Conservation (phyloP, 2,113 vertebrate species). For the Pedionomus torquatus region DNA sequence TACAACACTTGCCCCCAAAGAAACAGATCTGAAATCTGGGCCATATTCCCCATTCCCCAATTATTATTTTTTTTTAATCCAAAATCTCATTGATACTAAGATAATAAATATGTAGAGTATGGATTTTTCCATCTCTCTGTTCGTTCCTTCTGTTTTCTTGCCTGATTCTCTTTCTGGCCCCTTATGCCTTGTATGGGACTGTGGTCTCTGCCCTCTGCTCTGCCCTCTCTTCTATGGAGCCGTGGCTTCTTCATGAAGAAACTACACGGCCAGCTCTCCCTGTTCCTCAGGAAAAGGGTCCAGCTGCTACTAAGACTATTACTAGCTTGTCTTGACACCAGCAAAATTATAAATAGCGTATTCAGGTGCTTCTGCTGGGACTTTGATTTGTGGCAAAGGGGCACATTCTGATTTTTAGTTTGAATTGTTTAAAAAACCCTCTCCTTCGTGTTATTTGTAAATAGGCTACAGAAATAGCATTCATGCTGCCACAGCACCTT, state of each 20-base stretch:
- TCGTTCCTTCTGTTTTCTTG: not conserved
- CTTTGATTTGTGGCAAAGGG: not conserved
- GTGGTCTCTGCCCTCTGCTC: not conserved
- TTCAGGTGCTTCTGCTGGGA: not conserved
- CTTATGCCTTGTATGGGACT: fast-evolving
- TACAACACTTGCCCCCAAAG: not conserved
- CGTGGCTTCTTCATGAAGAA: not conserved
- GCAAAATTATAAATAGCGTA: not conserved
- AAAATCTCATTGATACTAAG: not conserved
- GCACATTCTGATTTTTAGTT: not conserved
- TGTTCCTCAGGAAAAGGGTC: not conserved
- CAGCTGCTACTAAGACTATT: not conserved
- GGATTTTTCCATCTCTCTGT: not conserved
- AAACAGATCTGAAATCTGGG: not conserved
- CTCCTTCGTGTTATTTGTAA: not conserved
- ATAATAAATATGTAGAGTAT: not conserved
- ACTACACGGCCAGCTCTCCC: not conserved
- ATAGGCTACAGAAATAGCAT: not conserved
- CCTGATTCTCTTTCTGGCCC: not conserved
- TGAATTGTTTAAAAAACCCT: not conserved
- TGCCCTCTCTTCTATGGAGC: not conserved
- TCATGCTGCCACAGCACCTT: not conserved
- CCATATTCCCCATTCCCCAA: not conserved
- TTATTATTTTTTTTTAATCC: not conserved
- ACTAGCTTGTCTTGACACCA: not conserved